Evolutionary conservation across 2,113 vertebrate species (phyloP).

Genomic region (Pagrus major): DNA sequence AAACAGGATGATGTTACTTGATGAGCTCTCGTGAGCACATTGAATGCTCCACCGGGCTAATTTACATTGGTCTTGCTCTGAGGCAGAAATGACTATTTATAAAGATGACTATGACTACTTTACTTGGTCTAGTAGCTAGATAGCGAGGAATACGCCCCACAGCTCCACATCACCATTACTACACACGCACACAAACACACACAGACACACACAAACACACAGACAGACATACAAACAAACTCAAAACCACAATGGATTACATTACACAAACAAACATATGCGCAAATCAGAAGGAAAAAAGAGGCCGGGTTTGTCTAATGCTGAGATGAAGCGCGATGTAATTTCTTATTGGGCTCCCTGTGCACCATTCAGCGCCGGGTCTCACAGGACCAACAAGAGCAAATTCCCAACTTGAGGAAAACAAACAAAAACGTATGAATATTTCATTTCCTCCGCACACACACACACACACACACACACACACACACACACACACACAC

Average conservation of each 20-base stretch:
- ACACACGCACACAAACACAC: slow-evolving; percentile 13
- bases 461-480: slow-evolving; percentile 69
- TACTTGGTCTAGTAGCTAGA: slow-evolving; percentile 46
- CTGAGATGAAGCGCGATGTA: slow-evolving; percentile 49
- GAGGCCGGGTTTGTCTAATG: slow-evolving; percentile 47
- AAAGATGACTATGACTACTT: slow-evolving; percentile 62
- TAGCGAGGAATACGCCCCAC: slow-evolving; percentile 31
- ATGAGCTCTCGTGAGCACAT: slow-evolving; percentile 70
- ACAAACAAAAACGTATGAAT: slow-evolving; percentile 75
- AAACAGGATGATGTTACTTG: slow-evolving; percentile 68
- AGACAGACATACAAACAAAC: slow-evolving; percentile 14
- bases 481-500: slow-evolving; percentile 68
- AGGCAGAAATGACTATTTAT: slow-evolving; percentile 69
- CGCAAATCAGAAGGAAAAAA: slow-evolving; percentile 51
- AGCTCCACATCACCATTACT: slow-evolving; percentile 26
- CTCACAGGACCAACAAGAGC: slow-evolving; percentile 57
- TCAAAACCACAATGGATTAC: slow-evolving; percentile 25
- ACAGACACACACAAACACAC: slow-evolving; percentile 19
- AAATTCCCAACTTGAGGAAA: slow-evolving; percentile 65
- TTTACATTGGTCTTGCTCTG: slow-evolving; percentile 70
- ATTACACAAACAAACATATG: slow-evolving; percentile 59
- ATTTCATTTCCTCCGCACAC: slow-evolving; percentile 69
- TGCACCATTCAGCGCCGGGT: slow-evolving; percentile 44
- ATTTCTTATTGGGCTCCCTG: slow-evolving; percentile 48
- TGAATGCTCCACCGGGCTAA: slow-evolving; percentile 62